These are phyloP conservation scores for Dicranocentrus wangi DNA, from an alignment of 2,888 invertebrate genomes.

Conservation along the genomic window DNA sequence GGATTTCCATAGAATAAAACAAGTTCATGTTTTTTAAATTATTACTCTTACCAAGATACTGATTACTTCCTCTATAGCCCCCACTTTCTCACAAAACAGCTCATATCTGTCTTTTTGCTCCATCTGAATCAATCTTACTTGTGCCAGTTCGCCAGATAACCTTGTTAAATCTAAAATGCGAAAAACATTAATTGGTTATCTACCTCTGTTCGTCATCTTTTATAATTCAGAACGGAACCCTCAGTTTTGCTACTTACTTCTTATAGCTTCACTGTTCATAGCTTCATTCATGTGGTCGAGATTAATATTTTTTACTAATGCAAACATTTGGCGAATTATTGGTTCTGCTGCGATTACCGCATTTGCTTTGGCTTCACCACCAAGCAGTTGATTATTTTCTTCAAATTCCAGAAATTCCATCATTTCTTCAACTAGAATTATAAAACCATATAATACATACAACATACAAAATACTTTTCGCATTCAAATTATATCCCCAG, in stretches of 20 bases:
- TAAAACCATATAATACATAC: slow-evolving; percentile 24
- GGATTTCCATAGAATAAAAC: too few relatives aligned
- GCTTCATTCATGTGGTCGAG: slow-evolving; percentile 68
- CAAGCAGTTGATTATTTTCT: slow-evolving; percentile 71
- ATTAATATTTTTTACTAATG: slow-evolving; percentile 68
- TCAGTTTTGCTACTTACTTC: slow-evolving; percentile 68
- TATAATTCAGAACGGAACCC: neutral
- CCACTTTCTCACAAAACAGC: slow-evolving; percentile 65
- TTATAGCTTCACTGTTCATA: slow-evolving; percentile 70
- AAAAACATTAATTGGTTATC: slow-evolving; percentile 9
- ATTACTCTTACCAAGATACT: slow-evolving; percentile 63
- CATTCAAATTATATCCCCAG: neutral
- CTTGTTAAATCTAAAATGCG: slow-evolving; percentile 67
- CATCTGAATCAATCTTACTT: slow-evolving; percentile 68
- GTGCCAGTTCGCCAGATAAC: slow-evolving; percentile 67
- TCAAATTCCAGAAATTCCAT: slow-evolving; percentile 72
- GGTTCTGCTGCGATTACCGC: slow-evolving; percentile 72
- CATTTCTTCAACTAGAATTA: slow-evolving; percentile 69
- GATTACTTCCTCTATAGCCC: slow-evolving; percentile 69
- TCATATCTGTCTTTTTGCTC: slow-evolving; percentile 68
- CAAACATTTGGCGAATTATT: slow-evolving; percentile 72
- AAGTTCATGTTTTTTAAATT: too few relatives aligned
- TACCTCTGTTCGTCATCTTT: neutral
- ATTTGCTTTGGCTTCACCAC: slow-evolving; percentile 72
- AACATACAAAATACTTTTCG: neutral